Evolutionary conservation across 1,140 invertebrate species (phyloP), one percentile per base, ranked within the genome.

Genomic region (Cotesia chilonis): DNA sequence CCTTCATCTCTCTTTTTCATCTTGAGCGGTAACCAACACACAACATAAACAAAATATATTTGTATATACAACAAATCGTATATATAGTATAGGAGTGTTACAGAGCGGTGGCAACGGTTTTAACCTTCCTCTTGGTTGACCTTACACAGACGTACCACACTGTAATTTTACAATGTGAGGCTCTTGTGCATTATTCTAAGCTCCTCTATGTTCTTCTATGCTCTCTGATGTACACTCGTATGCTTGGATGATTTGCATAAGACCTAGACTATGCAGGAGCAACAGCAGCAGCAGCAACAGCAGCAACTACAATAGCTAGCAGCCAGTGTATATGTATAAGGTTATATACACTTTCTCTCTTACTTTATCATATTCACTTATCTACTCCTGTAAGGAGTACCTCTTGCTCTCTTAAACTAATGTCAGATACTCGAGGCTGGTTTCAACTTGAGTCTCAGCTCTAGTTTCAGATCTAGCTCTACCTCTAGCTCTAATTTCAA

Each of bases 71-170:
- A 28, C 28, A 28, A 28, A 28, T 28, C 14, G 28, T 2, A 14
- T 28, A 28, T 28, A 28, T 47, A 64, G 28, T 60, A 14, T 47
- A 47, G 35, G 51, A 14, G 20, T 7, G 14, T 51, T 41, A 52
- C 41, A 20, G 7, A n/a, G 52, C 68, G 63, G 35, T 54, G 55
- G 68, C 61, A 59, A 64, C 65, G 68, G 61, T 60, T 67, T 74
- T 79, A 84, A 80, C 81, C 81, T 81, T 82, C 83, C 81, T 83
- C 73, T 64, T 64, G 67, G 75, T 36, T 80, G 81, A 84, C 83
- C 82, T 84, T 84, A 83, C 79, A 78, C 68, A 79, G 75, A 76
- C 75, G 74, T 35, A 63, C 51, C 20, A 14, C 10, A 54, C 35
- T 65, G 68, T 63, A 67, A 72, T 72, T 66, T 17, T 54, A 38